phyloP scores from a whole-genome alignment of 2,113 vertebrate species.

The Pelusios castaneus region DNA sequence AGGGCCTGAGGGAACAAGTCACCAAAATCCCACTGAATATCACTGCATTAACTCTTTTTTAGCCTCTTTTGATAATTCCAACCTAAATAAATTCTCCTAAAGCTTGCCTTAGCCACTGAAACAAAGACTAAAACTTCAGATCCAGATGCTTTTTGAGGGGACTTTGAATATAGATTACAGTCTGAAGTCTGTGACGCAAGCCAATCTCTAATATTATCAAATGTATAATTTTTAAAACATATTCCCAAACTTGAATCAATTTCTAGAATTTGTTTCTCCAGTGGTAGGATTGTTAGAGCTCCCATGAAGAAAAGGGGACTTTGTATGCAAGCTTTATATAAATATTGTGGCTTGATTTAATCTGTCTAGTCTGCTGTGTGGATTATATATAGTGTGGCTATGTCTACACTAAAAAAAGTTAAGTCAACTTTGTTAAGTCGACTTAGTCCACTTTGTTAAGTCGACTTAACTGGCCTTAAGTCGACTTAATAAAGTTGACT shows the following conservation, averaged over 20 bases:
- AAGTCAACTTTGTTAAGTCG: no score
- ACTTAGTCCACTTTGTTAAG: no score
- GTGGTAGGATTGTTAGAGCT: neutral
- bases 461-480: no score
- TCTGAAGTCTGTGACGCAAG: neutral
- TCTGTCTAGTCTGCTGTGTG: conserved; percentile 12
- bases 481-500: no score
- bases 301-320: neutral
- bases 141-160: neutral
- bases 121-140: neutral
- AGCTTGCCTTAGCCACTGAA: neutral
- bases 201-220: neutral
- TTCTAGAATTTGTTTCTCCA: neutral
- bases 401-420: no score
- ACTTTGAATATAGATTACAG: neutral
- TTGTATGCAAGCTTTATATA: conserved; percentile 21
- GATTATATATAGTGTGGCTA: conserved; percentile 43
- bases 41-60: neutral
- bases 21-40: neutral
- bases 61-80: neutral
- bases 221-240: neutral
- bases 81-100: neutral
- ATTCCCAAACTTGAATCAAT: neutral
- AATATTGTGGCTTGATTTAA: conserved; percentile 52
- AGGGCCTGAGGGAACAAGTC: neutral